Base-by-base conservation (phyloP, 2,888 invertebrate genomes). In the Macaria notata region DNA sequence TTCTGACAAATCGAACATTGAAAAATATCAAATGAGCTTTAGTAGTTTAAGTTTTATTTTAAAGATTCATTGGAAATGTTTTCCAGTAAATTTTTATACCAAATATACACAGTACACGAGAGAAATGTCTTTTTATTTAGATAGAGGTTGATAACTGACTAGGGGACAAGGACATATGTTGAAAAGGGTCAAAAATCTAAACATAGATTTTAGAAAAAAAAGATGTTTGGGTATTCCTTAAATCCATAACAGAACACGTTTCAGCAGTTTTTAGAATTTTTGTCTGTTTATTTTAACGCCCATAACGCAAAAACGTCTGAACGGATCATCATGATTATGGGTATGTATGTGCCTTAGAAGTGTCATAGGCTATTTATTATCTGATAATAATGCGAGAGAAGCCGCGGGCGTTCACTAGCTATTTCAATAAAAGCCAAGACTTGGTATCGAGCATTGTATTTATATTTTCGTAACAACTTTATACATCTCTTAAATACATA, bases 11-110 rank as follows among this genome's bases (percentile, higher is more conserved):
- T 42, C 19, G 33, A 8, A 49, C 31, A 46, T 38, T 29, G 54
- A 50, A 31, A n/a, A 62, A 59, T 64, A 59, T 62, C 66, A 61
- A 66, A 63, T 63, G 63, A 63, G 64, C 64, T 67, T 65, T 71
- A 66, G 66, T 66, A 69, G 53, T 54, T 36, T 77, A 75, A 71
- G 72, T 68, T 73, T 59, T 79, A 79, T 79, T 73, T 76, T 78
- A 73, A 78, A 74, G 78, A 76, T 83, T 78, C 76, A 75, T 75
- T 79, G 79, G 79, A 78, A 73, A 73, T 74, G 75, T 61, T 73
- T 79, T 77, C 81, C 78, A 77, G 78, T 79, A 78, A 78, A 78
- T 78, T 84, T 86, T 88, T 88, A 87, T 88, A 88, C 90, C 90
- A 90, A 90, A 90, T 89, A 90, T 86, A 90, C 79, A 78, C 75